Evolutionary conservation across 2,888 invertebrate genomes (phyloP).

Genomic region (Pherbina coryleti): DNA sequence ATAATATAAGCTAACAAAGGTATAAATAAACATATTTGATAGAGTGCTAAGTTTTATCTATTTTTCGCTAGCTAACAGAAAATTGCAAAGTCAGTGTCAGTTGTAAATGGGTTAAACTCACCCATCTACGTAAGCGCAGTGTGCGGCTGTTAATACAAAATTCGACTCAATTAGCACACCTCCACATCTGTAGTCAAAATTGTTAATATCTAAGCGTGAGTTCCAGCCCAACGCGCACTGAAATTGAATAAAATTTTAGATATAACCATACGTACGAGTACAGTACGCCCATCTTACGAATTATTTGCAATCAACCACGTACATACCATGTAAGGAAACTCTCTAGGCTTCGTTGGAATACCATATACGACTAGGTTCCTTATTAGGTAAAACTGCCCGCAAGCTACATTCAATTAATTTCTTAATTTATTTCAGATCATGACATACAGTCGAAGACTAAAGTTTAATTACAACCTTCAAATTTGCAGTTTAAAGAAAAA

Average conservation of each 20-base stretch:
- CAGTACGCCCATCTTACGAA: no score
- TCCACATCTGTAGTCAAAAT: constrained; percentile 35
- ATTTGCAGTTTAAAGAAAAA: no score
- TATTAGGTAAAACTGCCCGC: not conserved
- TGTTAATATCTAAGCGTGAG: not conserved
- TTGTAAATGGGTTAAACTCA: constrained; percentile 22
- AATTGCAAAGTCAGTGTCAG: no score
- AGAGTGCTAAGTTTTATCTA: no score
- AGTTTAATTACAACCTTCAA: no score
- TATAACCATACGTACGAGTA: not conserved
- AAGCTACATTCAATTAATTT: not conserved
- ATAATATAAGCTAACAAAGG: no score
- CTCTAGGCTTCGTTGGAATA: constrained; percentile 18
- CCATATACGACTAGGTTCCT: constrained; percentile 3
- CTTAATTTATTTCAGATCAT: no score
- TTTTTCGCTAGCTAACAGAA: no score
- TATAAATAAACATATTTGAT: no score
- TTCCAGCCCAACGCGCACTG: constrained; percentile 25
- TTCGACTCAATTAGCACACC: constrained; percentile 36
- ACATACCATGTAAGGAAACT: constrained; percentile 44
- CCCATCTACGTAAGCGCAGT: constrained; percentile 37
- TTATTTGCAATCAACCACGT: no score
- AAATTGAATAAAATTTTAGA: not conserved
- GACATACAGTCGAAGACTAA: no score
- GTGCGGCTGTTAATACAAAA: constrained; percentile 44